Evolutionary conservation across 2,113 vertebrate genomes (phyloP), one percentile per base, ranked within the genome.

Genomic region (Petromus typicus): DNA sequence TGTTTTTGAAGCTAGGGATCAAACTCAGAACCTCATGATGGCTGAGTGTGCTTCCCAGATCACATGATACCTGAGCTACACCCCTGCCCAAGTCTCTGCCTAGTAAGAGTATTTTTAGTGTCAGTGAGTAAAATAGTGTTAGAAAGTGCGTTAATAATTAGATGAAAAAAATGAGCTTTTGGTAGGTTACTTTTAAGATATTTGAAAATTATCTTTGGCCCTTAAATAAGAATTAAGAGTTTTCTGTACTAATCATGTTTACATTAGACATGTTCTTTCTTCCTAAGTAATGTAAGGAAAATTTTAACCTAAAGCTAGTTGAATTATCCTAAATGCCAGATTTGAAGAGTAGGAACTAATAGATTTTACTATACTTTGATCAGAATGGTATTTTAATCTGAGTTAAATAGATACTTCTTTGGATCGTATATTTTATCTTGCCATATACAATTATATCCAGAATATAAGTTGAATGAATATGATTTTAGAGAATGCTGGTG

Each of bases 291-390:
- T 89, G 67, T 51, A 89, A 83, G 40, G 61, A 27, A 63, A 86
- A 59, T 7, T 8, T 84, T 92, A 92, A 67, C 61, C 54, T 75
- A 81, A 30, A 79, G 30, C 59, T 83, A 73, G 23, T 34, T 92
- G 75, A 95, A 86, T 95, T 95, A 82, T 89, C 79, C 30, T 61
- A 63, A 92, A 69, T 89, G 54, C 45, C 83, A 95, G 11, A 86
- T 88, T 84, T 90, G 56, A 56, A 85, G 81, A 81, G 43, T 90
- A 82, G 57, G 51, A 76, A 71, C 93, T 64, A 91, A 84, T 86
- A 66, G 45, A n/a, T 75, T 93, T 94, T 82, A 89, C 20, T 91
- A n/a, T 85, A 94, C 92, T 89, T 96, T 91, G 91, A 87, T 93
- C 87, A 86, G 59, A 96, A 95, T 76, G 59, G 27, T 88, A 13